Percentiles rank a stretch among this genome's conserved stretches.
These are phyloP conservation scores for Dione vanillae DNA, from an alignment of 2,888 invertebrate species.

Conservation along the genomic window DNA sequence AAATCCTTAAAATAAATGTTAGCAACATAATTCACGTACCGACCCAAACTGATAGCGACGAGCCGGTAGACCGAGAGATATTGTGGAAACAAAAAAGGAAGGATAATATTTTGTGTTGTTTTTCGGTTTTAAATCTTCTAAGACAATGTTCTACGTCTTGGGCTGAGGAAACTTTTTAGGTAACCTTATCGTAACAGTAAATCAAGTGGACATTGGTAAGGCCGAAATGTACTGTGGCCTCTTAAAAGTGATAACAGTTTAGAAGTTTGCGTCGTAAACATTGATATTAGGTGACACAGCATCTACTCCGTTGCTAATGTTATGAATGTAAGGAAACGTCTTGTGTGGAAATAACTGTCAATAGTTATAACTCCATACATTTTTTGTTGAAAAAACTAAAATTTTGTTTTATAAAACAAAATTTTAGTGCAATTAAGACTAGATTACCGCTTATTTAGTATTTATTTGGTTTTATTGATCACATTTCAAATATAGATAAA, in stretches of 20 bases:
- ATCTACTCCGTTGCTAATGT: slow-evolving; percentile 39
- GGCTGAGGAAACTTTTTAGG: slow-evolving; percentile 73
- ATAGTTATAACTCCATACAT: not conserved
- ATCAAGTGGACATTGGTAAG: slow-evolving; percentile 75
- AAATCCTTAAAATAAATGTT: slow-evolving; percentile 33
- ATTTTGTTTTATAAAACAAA: not conserved
- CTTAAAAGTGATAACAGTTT: slow-evolving; percentile 70
- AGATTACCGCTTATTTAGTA: not conserved
- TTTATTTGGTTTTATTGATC: not conserved
- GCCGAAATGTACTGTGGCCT: slow-evolving; percentile 67
- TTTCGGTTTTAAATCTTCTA: slow-evolving; percentile 74
- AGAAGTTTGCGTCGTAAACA: slow-evolving; percentile 68
- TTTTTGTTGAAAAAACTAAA: not conserved
- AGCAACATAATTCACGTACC: slow-evolving; percentile 44
- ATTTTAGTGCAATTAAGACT: not conserved
- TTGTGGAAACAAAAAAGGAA: slow-evolving; percentile 49
- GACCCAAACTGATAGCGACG: slow-evolving; percentile 42
- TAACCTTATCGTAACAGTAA: slow-evolving; percentile 77
- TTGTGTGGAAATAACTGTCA: not conserved
- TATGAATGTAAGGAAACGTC: slow-evolving; percentile 12
- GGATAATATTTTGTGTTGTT: slow-evolving; percentile 54
- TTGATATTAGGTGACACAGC: slow-evolving; percentile 58
- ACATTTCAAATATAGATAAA: not conserved
- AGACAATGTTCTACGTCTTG: slow-evolving; percentile 61
- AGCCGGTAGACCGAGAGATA: slow-evolving; percentile 47